Conservation (phyloP, 2,888 invertebrate species). For the Imbricaverruca yamaguchii region DNA sequence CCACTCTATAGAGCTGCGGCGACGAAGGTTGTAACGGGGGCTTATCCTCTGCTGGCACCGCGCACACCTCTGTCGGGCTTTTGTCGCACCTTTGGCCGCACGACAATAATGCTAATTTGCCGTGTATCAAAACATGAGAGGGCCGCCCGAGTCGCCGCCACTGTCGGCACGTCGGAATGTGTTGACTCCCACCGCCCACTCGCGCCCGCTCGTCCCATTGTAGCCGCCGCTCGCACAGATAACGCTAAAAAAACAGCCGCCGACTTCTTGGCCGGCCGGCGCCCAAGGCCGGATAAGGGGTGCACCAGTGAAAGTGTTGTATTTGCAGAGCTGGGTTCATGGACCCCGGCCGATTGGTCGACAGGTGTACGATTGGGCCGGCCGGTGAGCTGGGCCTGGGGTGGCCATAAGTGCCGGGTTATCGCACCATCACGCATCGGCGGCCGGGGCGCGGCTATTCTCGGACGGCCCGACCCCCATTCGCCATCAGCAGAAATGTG, state of each 20-base stretch:
- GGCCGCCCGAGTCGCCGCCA: neutral
- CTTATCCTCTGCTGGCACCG: too few species aligned
- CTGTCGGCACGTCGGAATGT: neutral
- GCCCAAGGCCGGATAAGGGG: neutral
- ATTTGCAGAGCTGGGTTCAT: slow-evolving; percentile 2
- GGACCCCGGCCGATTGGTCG: neutral
- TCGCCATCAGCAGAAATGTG: neutral
- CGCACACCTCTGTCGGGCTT: neutral
- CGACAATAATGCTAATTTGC: neutral
- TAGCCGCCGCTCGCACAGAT: neutral
- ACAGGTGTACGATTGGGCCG: neutral
- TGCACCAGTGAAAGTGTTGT: neutral
- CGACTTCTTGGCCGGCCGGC: neutral
- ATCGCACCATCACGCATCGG: neutral
- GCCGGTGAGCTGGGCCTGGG: neutral
- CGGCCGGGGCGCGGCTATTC: neutral
- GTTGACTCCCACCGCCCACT: neutral
- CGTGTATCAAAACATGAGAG: neutral
- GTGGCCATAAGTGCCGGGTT: neutral
- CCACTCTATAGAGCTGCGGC: too few species aligned
- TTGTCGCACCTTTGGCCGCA: neutral
- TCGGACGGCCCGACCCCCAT: neutral
- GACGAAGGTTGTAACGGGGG: too few species aligned
- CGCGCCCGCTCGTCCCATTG: slow-evolving; percentile 11
- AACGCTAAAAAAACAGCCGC: neutral